A percentile compares a stretch with the other conserved stretches of the same genome.
Evolutionary conservation across 2,113 vertebrate species (phyloP).

Genomic region (Neogobius melanostomus): DNA sequence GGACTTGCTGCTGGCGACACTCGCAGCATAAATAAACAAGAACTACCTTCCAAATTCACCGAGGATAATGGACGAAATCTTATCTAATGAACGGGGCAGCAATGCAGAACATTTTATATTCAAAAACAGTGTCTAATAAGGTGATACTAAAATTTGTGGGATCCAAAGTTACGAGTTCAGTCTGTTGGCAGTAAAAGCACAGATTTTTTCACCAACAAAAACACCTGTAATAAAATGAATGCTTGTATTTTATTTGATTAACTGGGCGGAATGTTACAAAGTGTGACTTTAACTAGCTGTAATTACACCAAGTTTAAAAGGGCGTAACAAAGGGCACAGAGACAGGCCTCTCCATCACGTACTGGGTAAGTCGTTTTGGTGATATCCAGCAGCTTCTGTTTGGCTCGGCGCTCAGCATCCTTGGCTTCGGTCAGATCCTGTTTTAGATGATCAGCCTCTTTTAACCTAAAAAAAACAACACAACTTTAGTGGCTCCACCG

Average conservation of each 20-base stretch:
- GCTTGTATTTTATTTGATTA: too few species aligned
- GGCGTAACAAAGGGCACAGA: neutral
- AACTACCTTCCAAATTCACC: neutral
- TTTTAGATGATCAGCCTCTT: slow-evolving; percentile 90
- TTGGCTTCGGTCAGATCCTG: slow-evolving; percentile 89
- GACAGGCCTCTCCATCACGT: slow-evolving; percentile 15
- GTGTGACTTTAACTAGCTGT: neutral
- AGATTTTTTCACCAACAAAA: too few species aligned
- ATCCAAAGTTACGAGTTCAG: too few species aligned
- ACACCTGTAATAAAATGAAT: too few species aligned
- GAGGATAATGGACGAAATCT: neutral
- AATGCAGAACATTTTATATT: too few species aligned
- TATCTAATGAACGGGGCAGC: too few species aligned
- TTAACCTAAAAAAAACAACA: slow-evolving; percentile 74
- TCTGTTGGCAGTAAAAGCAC: too few species aligned
- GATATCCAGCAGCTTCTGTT: slow-evolving; percentile 86
- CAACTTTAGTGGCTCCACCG: slow-evolving; percentile 2
- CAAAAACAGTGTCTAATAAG: too few species aligned
- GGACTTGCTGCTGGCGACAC: neutral
- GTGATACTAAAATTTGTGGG: too few species aligned
- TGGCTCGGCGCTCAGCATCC: slow-evolving; percentile 85
- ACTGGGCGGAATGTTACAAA: neutral
- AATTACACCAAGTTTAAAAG: neutral
- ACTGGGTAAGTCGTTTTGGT: slow-evolving; percentile 85
- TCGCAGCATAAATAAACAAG: slow-evolving; percentile 1